These are phyloP conservation scores for Orchesella cincta DNA, from an alignment of 1,140 invertebrate species.

Conservation along the genomic window DNA sequence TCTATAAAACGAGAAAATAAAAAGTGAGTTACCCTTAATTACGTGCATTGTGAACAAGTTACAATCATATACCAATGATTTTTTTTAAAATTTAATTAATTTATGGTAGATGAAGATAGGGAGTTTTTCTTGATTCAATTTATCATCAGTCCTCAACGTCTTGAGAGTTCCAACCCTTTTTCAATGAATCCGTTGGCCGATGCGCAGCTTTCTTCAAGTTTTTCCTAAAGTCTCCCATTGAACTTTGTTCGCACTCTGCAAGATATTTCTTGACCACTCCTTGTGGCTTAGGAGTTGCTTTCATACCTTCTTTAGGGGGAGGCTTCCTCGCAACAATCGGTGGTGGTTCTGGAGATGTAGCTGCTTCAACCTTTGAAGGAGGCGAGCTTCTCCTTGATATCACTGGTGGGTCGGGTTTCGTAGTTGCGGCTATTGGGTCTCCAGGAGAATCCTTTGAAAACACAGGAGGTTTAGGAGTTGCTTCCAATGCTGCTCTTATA, in stretches of 20 bases:
- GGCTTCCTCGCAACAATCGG: no score
- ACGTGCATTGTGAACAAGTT: no score
- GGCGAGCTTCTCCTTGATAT: no score
- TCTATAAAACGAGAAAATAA: no score
- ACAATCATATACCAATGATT: neutral
- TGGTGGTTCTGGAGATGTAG: no score
- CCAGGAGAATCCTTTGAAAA: neutral
- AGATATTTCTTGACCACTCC: no score
- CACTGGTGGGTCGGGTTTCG: no score
- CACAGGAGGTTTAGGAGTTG: neutral
- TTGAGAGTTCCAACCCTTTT: conserved; percentile 11
- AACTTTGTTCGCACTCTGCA: no score
- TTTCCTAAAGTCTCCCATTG: conserved; percentile 37
- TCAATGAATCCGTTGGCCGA: conserved; percentile 32
- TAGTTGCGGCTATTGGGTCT: neutral
- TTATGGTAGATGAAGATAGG: neutral
- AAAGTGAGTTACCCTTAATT: no score
- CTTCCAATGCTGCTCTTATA: neutral
- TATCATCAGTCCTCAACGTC: neutral
- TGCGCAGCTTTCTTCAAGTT: conserved; percentile 12
- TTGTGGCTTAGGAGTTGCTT: no score
- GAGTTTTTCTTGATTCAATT: neutral
- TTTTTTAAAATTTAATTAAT: neutral
- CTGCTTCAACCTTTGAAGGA: no score
- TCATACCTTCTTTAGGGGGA: no score